Conservation (phyloP, 1,140 invertebrate species). For the Araneus ventricosus region DNA sequence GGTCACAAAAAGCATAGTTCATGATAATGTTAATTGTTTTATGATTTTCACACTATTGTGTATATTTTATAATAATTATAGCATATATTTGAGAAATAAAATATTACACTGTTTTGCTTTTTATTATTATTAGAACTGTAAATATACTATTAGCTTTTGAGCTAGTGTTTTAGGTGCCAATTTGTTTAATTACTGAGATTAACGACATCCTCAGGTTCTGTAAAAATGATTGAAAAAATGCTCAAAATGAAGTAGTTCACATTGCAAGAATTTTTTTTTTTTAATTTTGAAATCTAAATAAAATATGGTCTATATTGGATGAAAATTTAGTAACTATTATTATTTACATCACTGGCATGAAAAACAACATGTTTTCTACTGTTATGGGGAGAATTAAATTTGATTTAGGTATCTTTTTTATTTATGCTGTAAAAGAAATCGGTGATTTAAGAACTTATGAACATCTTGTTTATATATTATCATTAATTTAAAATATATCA, state of each 20-base stretch:
- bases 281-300: neutral
- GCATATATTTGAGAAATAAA: neutral
- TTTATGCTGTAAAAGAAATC: too few species aligned
- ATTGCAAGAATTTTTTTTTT: slow-evolving; percentile 16
- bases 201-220: slow-evolving; percentile 38
- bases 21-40: too few species aligned
- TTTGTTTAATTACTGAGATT: slow-evolving; percentile 68
- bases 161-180: slow-evolving; percentile 72
- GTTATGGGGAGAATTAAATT: too few species aligned
- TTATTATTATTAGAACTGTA: slow-evolving; percentile 4
- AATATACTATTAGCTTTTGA: slow-evolving; percentile 49
- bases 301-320: neutral
- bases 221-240: slow-evolving; percentile 57
- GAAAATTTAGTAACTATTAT: too few species aligned
- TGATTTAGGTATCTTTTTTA: too few species aligned
- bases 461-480: neutral
- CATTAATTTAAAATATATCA: too few species aligned
- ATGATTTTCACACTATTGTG: too few species aligned
- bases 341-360: slow-evolving; percentile 10
- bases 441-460: too few species aligned
- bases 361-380: neutral
- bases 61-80: neutral
- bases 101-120: neutral
- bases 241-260: slow-evolving; percentile 66
- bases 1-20: too few species aligned